Base-by-base conservation (phyloP, 2,113 vertebrate genomes). In the Hemicordylus capensis region DNA sequence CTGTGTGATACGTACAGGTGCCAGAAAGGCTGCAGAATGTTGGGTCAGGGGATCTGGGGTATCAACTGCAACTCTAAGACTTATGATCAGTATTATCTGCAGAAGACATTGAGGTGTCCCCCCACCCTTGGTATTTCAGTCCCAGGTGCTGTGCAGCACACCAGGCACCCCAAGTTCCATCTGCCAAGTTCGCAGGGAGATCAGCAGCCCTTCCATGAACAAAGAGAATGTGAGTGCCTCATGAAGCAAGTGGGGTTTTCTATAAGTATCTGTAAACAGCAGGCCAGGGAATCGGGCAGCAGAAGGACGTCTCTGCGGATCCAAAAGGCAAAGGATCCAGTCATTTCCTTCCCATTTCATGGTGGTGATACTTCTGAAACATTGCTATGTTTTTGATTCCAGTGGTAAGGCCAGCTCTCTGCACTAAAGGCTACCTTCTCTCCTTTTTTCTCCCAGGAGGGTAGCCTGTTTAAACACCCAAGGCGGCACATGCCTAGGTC, bases 181-280 rank as follows among this genome's bases (percentile, higher is more conserved):
- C 26, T 44, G n/a, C 22, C 79, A 80, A 86, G 92, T 88, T 80
- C 85, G 51, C 80, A 51, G 74, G 31, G 26, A 51, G 76, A 11
- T 48, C 14, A 51, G 6, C 61, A 86, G 51, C n/a, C 81, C 87
- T 51, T 77, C 77, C 1, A 20, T 51, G 77, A 94, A 95, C 86
- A 95, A 95, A 83, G 92, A 95, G 92, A 96, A 96, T 72, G 96
- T 96, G 85, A 96, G 96, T 94, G 42, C 78, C 90, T 76, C 74
- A 44, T 76, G 44, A 59, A 70, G 1, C 17, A 46, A n/a, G 4
- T 46, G 34, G 26, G 31, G 61, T 11, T 51, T 64, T 78, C 72
- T 64, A 2, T 26, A 54, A 28, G 44, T 44, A 34, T 56, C 54
- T 34, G 15, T 46, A 76, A 76, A 28, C 12, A 54, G 24, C 28